Evolutionary conservation across 2,113 vertebrate species (phyloP), one percentile per base, ranked within the genome.

Genomic region (Regulus satrapa): DNA sequence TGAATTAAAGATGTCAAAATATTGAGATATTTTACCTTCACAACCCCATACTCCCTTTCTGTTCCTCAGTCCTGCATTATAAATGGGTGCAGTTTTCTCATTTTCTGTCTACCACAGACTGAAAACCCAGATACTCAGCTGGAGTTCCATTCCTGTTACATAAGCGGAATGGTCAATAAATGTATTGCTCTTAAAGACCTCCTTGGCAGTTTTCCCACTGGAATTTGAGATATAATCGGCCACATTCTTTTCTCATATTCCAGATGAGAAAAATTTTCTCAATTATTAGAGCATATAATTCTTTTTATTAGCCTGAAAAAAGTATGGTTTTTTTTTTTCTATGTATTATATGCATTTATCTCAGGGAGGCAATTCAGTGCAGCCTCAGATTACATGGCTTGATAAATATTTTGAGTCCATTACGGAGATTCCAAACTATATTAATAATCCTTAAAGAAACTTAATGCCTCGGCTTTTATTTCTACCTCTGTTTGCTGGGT

Each of bases 261-360:
- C 26, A 48, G 66, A 54, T n/a, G 51, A 80, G 2, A 8, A 88
- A 32, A 83, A 46, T 26, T 12, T 28, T 83, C 79, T 89, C 64
- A 81, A 23, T 91, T 88, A 93, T 66, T 83, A 1, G 0, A 82
- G 67, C 29, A 21, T 78, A 64, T 62, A 0, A 36, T 48, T 69
- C n/a, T 87, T 93, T 95, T 94, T 87, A 94, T 91, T 94, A 85
- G 6, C 69, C 36, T 66, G 77, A 88, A 85, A 82, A 78, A 86
- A 91, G 32, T 34, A 12, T 67, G 6, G 0, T 2, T 86, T 36
- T 89, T 89, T 74, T 34, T 89, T 89, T 74, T 34, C 64, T 78
- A 1, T 15, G 18, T 76, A 41, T 63, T 61, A 71, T 82, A 45
- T 61, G 9, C 40, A 45, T 91, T 92, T 75, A 64, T 82, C 81